phyloP scores from a whole-genome alignment of 2,888 invertebrate species.

The Tetragonula carbonaria region DNA sequence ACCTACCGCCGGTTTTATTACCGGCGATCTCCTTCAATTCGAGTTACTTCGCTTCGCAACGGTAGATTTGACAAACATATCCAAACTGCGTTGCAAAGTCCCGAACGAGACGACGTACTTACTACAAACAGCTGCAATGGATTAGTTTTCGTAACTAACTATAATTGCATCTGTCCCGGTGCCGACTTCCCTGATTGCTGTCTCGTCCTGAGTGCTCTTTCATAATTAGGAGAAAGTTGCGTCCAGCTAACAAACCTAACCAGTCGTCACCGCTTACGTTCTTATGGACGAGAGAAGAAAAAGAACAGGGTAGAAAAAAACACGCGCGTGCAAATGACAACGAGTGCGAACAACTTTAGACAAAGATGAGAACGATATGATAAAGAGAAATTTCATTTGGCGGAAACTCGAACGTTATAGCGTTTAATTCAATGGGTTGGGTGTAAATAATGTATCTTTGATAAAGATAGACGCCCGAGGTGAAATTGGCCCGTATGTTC shows the following conservation, averaged over 20 bases:
- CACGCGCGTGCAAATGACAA: constrained; percentile 8
- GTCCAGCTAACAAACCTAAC: constrained; percentile 53
- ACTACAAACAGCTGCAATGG: constrained; percentile 23
- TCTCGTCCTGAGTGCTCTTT: constrained; percentile 54
- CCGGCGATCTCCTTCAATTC: not conserved
- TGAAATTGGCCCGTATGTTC: constrained; percentile 23
- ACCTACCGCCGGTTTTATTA: not conserved
- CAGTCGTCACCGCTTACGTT: constrained; percentile 33
- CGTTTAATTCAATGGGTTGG: constrained; percentile 54
- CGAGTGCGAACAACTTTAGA: constrained; percentile 8
- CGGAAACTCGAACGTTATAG: constrained; percentile 24
- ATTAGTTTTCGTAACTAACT: constrained; percentile 42
- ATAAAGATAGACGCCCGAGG: constrained; percentile 9
- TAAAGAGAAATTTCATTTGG: not conserved
- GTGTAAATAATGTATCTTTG: constrained; percentile 68
- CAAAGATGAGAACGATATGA: not conserved
- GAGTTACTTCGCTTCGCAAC: not conserved
- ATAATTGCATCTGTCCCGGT: constrained; percentile 55
- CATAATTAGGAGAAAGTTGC: constrained; percentile 66
- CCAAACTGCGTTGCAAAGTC: constrained; percentile 38
- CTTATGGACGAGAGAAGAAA: constrained; percentile 15
- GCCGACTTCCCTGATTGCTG: constrained; percentile 2
- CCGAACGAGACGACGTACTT: constrained; percentile 19
- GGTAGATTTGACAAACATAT: constrained; percentile 16
- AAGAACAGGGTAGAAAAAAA: constrained; percentile 19